Evolutionary conservation across 2,888 invertebrate genomes (phyloP), one percentile per base, ranked within the genome.

Genomic region (Platycheirus rosarum): DNA sequence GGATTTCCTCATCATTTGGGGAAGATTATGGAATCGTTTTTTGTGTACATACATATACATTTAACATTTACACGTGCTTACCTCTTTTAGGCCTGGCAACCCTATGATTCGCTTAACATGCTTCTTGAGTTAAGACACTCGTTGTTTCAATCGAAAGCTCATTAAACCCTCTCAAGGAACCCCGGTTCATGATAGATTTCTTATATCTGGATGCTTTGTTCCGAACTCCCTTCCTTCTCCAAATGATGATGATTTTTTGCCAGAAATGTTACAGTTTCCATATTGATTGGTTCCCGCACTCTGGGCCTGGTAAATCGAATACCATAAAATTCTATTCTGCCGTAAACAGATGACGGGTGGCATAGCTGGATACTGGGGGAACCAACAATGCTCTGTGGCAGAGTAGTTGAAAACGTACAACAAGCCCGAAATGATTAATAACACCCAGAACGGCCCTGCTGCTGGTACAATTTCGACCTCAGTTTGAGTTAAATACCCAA

Each of bases 361-460:
- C 29, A 60, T 32, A n/a, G 44, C 29, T 44, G 16, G 35, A 35
- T 3, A n/a, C 3, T 11, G 35, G 35, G 60, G 29, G n/a, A 44
- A 29, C n/a, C 60, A 60, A 13, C 13, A 44, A 14, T n/a, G 20
- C 9, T n/a, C n/a, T n/a, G 32, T 26, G 20, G 53, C 11, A 32
- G 6, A 14, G 16, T 2, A 49, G 40, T 35, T 32, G 44, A 44
- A 66, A 60, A 53, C 42, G 65, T 23, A 77, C 77, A 77, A 71
- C 70, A 57, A 77, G 60, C 68, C 60, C 71, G 35, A 55, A 42
- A 68, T 82, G 73, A 82, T 82, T 73, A 77, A 82, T 82, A 37
- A 42, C 66, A 46, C 20, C 42, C 69, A 48, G 42, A 26, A 44
- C 14, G 14, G 60, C 18, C 42, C 42, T 13, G 16, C 37, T 13